Percentiles rank a stretch among this genome's conserved stretches.
These are phyloP conservation scores for Brachyptera putata DNA, from an alignment of 2,888 invertebrate genomes.

Conservation along the genomic window DNA sequence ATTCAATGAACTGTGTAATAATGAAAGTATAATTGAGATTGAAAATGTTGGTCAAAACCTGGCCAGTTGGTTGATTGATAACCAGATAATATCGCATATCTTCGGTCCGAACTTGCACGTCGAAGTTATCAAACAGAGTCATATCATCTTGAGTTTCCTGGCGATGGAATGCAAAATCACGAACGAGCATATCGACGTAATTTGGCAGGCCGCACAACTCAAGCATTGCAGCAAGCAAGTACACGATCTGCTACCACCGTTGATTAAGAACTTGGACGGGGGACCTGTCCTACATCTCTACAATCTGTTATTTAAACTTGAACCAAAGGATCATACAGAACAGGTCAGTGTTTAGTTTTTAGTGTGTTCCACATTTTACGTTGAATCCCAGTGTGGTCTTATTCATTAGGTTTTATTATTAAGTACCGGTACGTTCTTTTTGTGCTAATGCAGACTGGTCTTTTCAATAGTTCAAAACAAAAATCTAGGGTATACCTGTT, in stretches of 20 bases:
- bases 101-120: conserved; percentile 97
- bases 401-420: too few relatives aligned
- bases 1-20: conserved; percentile 86
- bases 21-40: conserved; percentile 79
- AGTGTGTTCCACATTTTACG: too few relatives aligned
- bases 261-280: conserved; percentile 85
- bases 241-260: conserved; percentile 81
- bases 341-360: too few relatives aligned
- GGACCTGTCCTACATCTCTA: conserved; percentile 86
- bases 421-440: not conserved
- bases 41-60: conserved; percentile 79
- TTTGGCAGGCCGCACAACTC: conserved; percentile 92
- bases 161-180: conserved; percentile 89
- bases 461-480: too few relatives aligned
- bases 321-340: conserved; percentile 89
- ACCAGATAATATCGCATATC: conserved; percentile 88
- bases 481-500: too few relatives aligned
- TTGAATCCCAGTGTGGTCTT: too few relatives aligned
- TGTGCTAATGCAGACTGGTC: too few relatives aligned
- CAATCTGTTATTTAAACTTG: conserved; percentile 77
- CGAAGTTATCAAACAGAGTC: conserved; percentile 93
- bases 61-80: conserved; percentile 82
- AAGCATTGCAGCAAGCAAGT: conserved; percentile 89
- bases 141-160: conserved; percentile 85
- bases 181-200: conserved; percentile 83